A percentile compares a stretch with the other conserved stretches of the same genome.
Conservation (phyloP, 2,113 vertebrate species). For the Etia nguti region DNA sequence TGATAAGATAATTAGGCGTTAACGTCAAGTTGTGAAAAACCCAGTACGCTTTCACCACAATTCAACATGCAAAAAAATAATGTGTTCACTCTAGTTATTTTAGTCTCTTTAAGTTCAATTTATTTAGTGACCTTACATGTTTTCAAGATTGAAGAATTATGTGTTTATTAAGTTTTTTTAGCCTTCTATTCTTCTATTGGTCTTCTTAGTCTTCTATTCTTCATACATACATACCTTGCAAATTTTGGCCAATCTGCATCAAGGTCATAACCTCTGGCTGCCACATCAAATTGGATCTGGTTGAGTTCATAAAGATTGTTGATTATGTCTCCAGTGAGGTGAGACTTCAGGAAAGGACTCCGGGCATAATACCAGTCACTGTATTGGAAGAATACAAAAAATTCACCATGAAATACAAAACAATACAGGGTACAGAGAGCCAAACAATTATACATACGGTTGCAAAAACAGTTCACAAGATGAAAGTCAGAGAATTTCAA, state of each 20-base stretch:
- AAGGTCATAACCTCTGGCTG: conserved; percentile 87
- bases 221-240: conserved; percentile 77
- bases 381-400: conserved; percentile 4
- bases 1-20: conserved; percentile 43
- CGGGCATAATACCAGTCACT: conserved; percentile 96
- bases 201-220: background rate
- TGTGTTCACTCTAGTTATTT: background rate
- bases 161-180: background rate
- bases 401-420: background rate
- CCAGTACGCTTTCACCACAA: background rate
- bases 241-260: conserved; percentile 90
- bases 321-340: conserved; percentile 86
- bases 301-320: conserved; percentile 93
- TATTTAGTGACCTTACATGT: background rate
- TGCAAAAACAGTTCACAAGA: background rate
- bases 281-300: conserved; percentile 88
- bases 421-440: background rate
- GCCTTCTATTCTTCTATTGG: background rate
- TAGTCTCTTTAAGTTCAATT: background rate
- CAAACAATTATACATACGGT: background rate
- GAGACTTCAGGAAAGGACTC: conserved; percentile 88
- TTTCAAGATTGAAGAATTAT: background rate
- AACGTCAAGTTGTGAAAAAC: conserved; percentile 24
- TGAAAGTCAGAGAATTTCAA: background rate
- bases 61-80: background rate